Percentiles rank a stretch among this genome's conserved stretches.
phyloP scores from a whole-genome alignment of 2,113 vertebrate species.

The Cottus gobio region DNA sequence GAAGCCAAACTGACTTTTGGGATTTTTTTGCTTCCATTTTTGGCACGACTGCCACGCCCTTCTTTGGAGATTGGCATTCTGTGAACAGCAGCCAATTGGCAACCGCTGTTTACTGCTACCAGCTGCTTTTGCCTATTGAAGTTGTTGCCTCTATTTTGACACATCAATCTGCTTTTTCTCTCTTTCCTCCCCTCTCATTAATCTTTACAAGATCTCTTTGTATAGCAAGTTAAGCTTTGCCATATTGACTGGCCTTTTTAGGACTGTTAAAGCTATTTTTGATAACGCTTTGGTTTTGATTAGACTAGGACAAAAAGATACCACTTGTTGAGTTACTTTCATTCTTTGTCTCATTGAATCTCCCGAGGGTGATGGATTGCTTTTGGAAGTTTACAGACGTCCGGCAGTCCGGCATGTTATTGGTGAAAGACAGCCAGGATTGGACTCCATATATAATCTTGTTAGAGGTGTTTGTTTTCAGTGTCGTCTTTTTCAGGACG shows the following conservation, averaged over 20 bases:
- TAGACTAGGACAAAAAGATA: slow-evolving; percentile 27
- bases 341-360: slow-evolving; percentile 7
- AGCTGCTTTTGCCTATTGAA: slow-evolving; percentile 73
- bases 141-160: slow-evolving; percentile 57
- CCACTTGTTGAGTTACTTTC: slow-evolving; percentile 50
- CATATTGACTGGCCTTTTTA: slow-evolving; percentile 52
- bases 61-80: slow-evolving; percentile 65
- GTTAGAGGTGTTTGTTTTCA: not conserved
- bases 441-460: slow-evolving; percentile 4
- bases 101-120: slow-evolving; percentile 65
- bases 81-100: slow-evolving; percentile 76
- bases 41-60: slow-evolving; percentile 55
- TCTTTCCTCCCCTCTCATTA: slow-evolving; percentile 65
- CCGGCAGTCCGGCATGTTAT: not conserved
- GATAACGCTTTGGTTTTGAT: slow-evolving; percentile 50
- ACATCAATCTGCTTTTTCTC: slow-evolving; percentile 61
- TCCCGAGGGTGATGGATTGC: slow-evolving; percentile 7
- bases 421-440: not conserved
- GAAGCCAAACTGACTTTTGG: slow-evolving; percentile 5
- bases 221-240: slow-evolving; percentile 58
- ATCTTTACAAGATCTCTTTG: slow-evolving; percentile 73
- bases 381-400: not conserved
- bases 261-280: slow-evolving; percentile 66
- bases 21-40: slow-evolving; percentile 24
- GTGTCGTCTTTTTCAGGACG: slow-evolving; percentile 17